Conservation (phyloP, 2,888 invertebrate species). For the Zonitis immaculata region DNA sequence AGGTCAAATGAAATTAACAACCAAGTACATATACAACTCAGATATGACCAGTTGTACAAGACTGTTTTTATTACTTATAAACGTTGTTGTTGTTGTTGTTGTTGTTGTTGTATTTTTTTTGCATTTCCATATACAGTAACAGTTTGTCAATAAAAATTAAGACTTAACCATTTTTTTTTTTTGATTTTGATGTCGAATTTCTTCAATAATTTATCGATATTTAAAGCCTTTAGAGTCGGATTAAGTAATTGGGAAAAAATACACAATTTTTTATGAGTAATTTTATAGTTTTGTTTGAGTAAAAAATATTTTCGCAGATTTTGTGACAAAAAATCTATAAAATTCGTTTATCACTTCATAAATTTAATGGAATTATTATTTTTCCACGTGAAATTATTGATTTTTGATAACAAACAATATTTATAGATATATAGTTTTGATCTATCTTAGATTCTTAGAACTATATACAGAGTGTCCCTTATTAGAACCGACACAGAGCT, state of each 20-base stretch:
- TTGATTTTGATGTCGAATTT: not conserved
- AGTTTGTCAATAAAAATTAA: not conserved
- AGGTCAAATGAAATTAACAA: not conserved
- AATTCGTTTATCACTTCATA: too few species aligned
- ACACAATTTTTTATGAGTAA: slow-evolving; percentile 10
- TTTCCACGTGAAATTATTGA: too few species aligned
- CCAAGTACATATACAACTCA: not conserved
- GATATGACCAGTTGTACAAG: not conserved
- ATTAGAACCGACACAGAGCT: too few species aligned
- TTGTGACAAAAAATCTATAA: too few species aligned
- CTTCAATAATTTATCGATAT: not conserved
- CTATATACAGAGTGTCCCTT: too few species aligned
- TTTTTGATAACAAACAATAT: too few species aligned
- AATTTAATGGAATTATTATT: too few species aligned
- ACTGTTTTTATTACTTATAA: not conserved
- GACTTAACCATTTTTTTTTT: not conserved
- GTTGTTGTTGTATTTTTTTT: too few species aligned
- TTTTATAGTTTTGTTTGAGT: slow-evolving; percentile 16
- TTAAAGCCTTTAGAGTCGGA: too few species aligned
- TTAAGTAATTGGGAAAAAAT: not conserved
- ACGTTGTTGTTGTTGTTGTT: not conserved
- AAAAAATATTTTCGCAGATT: too few species aligned
- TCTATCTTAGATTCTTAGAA: too few species aligned
- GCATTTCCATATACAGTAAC: not conserved
- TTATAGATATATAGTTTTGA: too few species aligned